Evolutionary conservation across 2,113 vertebrate species (phyloP), one percentile per base, ranked within the genome.

Genomic region (Myiozetetes cayanensis): DNA sequence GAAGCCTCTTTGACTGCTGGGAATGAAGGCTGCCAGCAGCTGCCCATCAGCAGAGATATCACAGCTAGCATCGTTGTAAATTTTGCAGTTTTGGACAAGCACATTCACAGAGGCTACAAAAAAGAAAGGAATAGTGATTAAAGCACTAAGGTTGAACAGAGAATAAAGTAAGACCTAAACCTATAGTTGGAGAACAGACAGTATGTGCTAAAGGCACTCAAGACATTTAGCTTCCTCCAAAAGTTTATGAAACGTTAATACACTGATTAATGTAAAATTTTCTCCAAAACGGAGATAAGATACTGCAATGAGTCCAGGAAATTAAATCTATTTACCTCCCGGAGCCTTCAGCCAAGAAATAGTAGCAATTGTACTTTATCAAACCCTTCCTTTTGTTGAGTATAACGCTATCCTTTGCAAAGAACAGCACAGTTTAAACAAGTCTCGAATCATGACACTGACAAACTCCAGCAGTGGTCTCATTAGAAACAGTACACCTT

Each of bases 31-130:
- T 15, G 99, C 99, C 94, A 99, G 98, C 70, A 99, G 98, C 96
- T 99, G 99, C 59, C 99, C 99, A 67, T 99, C 99, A 0, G 99
- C 98, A 30, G 99, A 99, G 97, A 99, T 99, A 97, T 99, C 99
- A 31, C 99, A 99, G 93, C 99, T 99, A 35, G 99, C 99, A 41
- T 99, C 99, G 16, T 99, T 99, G 98, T 99, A 99, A 97, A 99
- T 99, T 96, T 99, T 99, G 97, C 99, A 99, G 98, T 99, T 99
- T 97, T 99, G 99, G 92, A 99, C 99, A 97, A 99, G 98, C 44
- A 99, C 99, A 46, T 99, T 99, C 93, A 99, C 98, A 1, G 99
- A 99, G 73, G 99, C 99, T 99, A 96, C 56, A 91, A 91, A 92
- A 79, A 87, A 68, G 8, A 71, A 59, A 71, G 30, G 22, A 44